Evolutionary conservation across 2,888 invertebrate species (phyloP), one percentile per base, ranked within the genome.

Genomic region (Acleris sparsana): DNA sequence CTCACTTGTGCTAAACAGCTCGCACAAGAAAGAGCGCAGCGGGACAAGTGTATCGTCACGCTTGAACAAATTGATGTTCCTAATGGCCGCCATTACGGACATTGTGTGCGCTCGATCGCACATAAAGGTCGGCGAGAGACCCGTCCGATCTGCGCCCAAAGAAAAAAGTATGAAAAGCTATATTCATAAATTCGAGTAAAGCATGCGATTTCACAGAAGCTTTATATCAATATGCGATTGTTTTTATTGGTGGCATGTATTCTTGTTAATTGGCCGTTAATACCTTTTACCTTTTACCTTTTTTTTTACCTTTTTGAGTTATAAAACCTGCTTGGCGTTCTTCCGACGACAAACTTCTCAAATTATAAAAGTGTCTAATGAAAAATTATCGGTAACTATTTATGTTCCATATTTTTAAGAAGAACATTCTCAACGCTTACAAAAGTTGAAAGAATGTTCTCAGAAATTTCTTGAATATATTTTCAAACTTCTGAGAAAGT

Each of bases 21-120:
- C 79, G 75, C 51, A 76, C 79, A 79, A 77, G 75, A 72, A 73
- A 75, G 70, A 80, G 82, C 82, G 79, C 84, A 84, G 80, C 39
- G 79, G 79, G 84, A 86, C 86, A 85, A 85, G 82, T 86, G 85
- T 88, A 83, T 72, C 80, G 82, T 84, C 81, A 85, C 85, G 86
- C 79, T 80, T 81, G 80, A 87, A 82, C 84, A 82, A 88, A 85
- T 85, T 86, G 85, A 88, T 87, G 86, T 81, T 74, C 83, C 80
- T 89, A 88, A 79, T 89, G 87, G 87, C 78, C 63, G 78, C 87
- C 86, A 88, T 88, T 88, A 88, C 83, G 80, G 80, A 83, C 84
- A 85, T 87, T 86, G 85, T 86, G 86, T 84, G 83, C 84, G 85
- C 84, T 82, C 85, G 82, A 87, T 87, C 86, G 85, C 81, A 86